Percentiles rank a stretch among this genome's conserved stretches.
Evolutionary conservation across 2,113 vertebrate species (phyloP).

Genomic region (Peromyscus californicus): DNA sequence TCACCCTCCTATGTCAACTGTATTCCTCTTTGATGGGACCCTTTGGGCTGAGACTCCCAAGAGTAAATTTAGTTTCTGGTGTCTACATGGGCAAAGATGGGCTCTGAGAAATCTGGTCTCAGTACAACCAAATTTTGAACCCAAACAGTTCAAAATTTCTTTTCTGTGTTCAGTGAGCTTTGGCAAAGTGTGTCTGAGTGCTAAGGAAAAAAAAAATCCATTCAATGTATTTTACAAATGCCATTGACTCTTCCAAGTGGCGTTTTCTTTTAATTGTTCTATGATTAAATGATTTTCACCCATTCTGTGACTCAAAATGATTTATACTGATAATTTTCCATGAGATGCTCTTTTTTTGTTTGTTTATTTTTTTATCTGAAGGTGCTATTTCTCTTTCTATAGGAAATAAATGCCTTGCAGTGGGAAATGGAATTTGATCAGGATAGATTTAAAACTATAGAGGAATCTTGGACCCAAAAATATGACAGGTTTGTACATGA

Average conservation of each 20-base stretch:
- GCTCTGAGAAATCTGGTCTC: neutral
- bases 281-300: conserved; percentile 8
- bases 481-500: conserved; percentile 89
- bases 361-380: neutral
- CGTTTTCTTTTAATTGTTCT: conserved; percentile 18
- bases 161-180: conserved; percentile 13
- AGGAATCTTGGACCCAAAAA: conserved; percentile 93
- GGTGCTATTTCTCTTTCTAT: conserved; percentile 70
- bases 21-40: neutral
- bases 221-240: neutral
- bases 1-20: neutral
- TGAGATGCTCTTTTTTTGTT: neutral
- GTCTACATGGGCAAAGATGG: neutral
- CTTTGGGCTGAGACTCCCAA: neutral
- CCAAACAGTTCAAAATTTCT: neutral
- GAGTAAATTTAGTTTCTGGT: neutral
- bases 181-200: conserved; percentile 31
- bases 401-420: conserved; percentile 96
- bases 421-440: conserved; percentile 97
- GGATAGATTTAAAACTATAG: conserved; percentile 92
- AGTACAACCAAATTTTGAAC: neutral
- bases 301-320: neutral
- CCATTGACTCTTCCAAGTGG: neutral
- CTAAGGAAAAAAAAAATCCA: neutral
- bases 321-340: conserved; percentile 57